Evolutionary conservation across 2,888 invertebrate species (phyloP).

Genomic region (Pteria penguin): DNA sequence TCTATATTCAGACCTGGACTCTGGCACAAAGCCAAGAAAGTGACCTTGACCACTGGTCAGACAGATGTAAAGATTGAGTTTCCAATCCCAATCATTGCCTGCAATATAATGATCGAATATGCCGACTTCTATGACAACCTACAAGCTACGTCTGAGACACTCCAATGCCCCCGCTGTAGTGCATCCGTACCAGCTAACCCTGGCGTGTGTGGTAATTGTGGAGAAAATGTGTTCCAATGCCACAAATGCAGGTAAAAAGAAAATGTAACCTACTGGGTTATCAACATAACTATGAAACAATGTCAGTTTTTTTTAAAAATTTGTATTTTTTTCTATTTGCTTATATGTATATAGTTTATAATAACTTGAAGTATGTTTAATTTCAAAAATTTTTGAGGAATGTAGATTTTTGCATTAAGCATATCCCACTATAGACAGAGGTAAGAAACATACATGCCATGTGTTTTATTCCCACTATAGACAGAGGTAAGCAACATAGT

Average conservation of each 20-base stretch:
- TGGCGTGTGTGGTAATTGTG: constrained; percentile 97
- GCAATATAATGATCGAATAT: constrained; percentile 99
- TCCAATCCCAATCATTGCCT: constrained; percentile 96
- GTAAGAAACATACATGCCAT: too few relatives aligned
- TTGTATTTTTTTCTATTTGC: too few relatives aligned
- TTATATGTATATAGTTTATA: too few relatives aligned
- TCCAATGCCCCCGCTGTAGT: constrained; percentile 97
- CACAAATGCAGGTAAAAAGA: constrained; percentile 91
- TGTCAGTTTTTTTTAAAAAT: too few relatives aligned
- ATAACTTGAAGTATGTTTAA: too few relatives aligned
- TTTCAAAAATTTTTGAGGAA: too few relatives aligned
- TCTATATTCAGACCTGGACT: constrained; percentile 82
- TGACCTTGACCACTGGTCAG: constrained; percentile 93
- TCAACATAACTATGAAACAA: too few relatives aligned
- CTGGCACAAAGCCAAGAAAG: constrained; percentile 98
- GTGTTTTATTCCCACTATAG: too few relatives aligned
- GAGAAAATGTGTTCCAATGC: constrained; percentile 99
- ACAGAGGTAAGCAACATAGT: too few relatives aligned
- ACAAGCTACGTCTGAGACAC: constrained; percentile 91
- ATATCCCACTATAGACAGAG: too few relatives aligned
- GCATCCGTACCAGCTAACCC: constrained; percentile 98
- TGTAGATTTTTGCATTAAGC: too few relatives aligned
- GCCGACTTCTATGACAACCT: constrained; percentile 96
- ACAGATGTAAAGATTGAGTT: constrained; percentile 96
- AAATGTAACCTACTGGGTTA: background rate